Evolutionary conservation across 2,888 invertebrate species (phyloP).

Genomic region (Cyrtodaria siliqua): DNA sequence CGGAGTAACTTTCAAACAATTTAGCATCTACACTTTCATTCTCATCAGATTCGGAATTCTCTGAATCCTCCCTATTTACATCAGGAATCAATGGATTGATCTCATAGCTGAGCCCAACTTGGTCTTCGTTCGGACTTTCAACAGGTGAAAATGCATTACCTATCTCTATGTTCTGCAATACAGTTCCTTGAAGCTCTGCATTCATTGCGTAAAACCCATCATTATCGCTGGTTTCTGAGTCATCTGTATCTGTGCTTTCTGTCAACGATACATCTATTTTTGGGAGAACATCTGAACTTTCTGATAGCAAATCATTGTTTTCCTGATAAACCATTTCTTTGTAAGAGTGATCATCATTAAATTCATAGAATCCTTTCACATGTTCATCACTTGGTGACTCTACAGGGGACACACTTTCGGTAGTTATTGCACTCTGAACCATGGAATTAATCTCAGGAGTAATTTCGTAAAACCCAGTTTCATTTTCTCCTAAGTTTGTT

Average conservation of each 20-base stretch:
- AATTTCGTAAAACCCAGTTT: constrained; percentile 56
- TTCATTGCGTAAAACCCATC: constrained; percentile 42
- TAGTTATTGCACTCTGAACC: constrained; percentile 17
- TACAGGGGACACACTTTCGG: constrained; percentile 33
- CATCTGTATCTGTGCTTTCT: constrained; percentile 21
- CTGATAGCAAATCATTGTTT: neutral
- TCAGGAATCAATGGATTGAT: constrained; percentile 58
- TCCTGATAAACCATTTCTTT: constrained; percentile 14
- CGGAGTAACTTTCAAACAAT: neutral
- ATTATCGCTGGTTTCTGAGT: constrained; percentile 13
- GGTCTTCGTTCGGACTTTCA: constrained; percentile 58
- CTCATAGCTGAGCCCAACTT: constrained; percentile 35
- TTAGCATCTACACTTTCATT: neutral
- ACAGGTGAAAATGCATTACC: constrained; percentile 60
- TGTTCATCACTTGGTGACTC: constrained; percentile 43
- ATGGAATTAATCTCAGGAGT: constrained; percentile 22
- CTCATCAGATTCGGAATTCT: constrained; percentile 8
- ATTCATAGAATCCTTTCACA: constrained; percentile 40
- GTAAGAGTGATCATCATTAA: constrained; percentile 21
- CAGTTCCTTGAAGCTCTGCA: constrained; percentile 52
- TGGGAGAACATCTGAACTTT: constrained; percentile 8
- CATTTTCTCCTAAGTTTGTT: constrained; percentile 53
- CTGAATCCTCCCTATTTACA: constrained; percentile 13
- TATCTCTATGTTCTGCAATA: constrained; percentile 55
- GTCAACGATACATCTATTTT: constrained; percentile 33